These are phyloP conservation scores for Enteromius paludinosus DNA, from an alignment of 2,797 vertebrate genomes.

Conservation along the genomic window DNA sequence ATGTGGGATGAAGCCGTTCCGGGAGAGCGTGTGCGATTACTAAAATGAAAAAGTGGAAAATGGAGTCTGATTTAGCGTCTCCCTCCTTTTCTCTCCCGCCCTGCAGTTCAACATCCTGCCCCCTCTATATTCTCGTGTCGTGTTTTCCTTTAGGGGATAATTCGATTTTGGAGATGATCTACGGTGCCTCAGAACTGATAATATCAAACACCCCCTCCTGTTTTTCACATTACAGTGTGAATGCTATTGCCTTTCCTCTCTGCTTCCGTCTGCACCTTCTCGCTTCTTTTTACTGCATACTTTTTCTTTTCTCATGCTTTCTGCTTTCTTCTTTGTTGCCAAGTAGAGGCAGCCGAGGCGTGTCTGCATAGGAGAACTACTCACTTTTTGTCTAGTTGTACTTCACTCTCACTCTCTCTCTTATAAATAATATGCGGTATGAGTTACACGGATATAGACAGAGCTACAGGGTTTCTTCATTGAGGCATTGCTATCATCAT, in stretches of 20 bases:
- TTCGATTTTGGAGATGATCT: constrained; percentile 65
- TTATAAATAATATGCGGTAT: constrained; percentile 28
- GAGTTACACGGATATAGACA: neutral
- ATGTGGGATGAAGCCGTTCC: constrained; percentile 53
- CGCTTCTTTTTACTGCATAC: constrained; percentile 23
- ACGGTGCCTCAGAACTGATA: constrained; percentile 63
- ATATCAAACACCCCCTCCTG: constrained; percentile 61
- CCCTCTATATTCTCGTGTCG: constrained; percentile 47
- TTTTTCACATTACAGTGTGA: constrained; percentile 50
- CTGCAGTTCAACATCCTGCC: constrained; percentile 44
- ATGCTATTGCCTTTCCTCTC: constrained; percentile 30
- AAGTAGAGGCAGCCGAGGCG: constrained; percentile 17
- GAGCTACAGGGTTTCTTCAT: constrained; percentile 30
- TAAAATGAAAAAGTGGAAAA: constrained; percentile 59
- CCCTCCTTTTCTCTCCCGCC: constrained; percentile 43
- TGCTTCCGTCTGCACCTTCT: constrained; percentile 24
- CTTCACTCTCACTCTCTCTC: neutral
- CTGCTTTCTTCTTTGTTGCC: constrained; percentile 17
- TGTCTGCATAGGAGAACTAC: constrained; percentile 7
- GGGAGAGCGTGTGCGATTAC: constrained; percentile 53
- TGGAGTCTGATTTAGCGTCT: constrained; percentile 47
- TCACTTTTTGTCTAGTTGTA: constrained; percentile 25
- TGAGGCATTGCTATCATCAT: constrained; percentile 1
- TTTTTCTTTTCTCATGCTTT: constrained; percentile 26
- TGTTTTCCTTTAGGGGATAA: constrained; percentile 62